A percentile compares a stretch with the other conserved stretches of the same genome.
Conservation (phyloP, 2,113 vertebrate species). For the Casuarius casuarius region DNA sequence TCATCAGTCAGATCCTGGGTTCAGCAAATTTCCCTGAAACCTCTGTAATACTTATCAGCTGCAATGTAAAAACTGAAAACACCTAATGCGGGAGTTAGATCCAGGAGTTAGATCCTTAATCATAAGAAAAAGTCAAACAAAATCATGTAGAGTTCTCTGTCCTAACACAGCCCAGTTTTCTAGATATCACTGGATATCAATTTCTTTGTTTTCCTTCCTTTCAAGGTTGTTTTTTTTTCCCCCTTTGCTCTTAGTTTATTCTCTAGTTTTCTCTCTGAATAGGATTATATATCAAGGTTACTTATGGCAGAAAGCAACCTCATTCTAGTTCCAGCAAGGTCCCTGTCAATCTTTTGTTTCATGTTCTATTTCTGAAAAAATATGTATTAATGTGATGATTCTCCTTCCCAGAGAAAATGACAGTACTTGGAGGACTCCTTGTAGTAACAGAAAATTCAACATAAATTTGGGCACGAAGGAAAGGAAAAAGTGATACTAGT, state of each 20-base stretch:
- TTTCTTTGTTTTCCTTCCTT: background rate
- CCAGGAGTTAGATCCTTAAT: background rate
- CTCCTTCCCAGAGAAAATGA: background rate
- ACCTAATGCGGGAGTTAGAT: background rate
- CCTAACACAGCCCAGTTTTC: background rate
- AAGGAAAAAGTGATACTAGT: background rate
- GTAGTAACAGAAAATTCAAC: background rate
- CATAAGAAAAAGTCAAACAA: background rate
- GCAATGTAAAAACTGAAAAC: background rate
- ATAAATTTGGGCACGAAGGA: background rate
- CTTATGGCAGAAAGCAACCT: rapidly evolving
- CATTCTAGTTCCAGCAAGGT: background rate
- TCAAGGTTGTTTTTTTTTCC: background rate
- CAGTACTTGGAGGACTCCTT: background rate
- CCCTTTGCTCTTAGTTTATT: background rate
- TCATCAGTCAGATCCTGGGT: background rate
- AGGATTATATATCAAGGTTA: background rate
- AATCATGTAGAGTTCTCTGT: background rate
- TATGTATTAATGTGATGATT: background rate
- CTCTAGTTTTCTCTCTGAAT: background rate
- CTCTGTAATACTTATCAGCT: background rate
- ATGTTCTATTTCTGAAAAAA: background rate
- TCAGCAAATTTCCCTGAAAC: background rate
- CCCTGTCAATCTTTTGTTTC: background rate
- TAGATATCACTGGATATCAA: background rate